A percentile compares a stretch with the other conserved stretches of the same genome.
Conservation (phyloP, 2,888 invertebrate genomes). For the Stegana nigrithorax region DNA sequence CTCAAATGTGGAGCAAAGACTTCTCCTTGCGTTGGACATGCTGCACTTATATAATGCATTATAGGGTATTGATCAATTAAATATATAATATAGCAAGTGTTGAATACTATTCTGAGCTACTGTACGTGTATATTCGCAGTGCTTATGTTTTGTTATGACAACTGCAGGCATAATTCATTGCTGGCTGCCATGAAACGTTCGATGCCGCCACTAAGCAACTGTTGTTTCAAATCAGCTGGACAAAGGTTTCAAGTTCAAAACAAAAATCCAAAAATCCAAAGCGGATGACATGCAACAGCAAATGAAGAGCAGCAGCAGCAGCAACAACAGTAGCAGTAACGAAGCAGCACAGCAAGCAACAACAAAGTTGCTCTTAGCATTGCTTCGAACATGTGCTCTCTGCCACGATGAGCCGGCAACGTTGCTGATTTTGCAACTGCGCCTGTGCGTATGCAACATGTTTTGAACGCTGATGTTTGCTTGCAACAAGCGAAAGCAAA, state of each 20-base stretch:
- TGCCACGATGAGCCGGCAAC: neutral
- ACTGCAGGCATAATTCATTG: slow-evolving; percentile 14
- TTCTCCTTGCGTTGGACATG: too few species aligned
- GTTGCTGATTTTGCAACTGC: slow-evolving; percentile 31
- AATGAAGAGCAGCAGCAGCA: slow-evolving; percentile 39
- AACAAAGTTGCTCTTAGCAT: slow-evolving; percentile 4
- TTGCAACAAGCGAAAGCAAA: slow-evolving; percentile 23
- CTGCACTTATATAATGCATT: too few species aligned
- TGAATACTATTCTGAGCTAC: too few species aligned
- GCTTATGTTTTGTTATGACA: slow-evolving; percentile 17
- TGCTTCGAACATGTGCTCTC: neutral
- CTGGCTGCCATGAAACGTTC: slow-evolving; percentile 10
- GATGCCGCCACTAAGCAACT: slow-evolving; percentile 7
- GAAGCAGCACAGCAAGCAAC: slow-evolving; percentile 37
- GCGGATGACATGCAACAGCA: too few species aligned
- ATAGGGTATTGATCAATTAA: too few species aligned
- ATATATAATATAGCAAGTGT: too few species aligned
- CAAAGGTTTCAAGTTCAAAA: slow-evolving; percentile 21
- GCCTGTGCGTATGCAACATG: slow-evolving; percentile 56
- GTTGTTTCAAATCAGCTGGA: neutral
- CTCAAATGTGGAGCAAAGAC: too few species aligned
- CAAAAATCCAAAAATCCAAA: too few species aligned
- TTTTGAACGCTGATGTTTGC: too few species aligned
- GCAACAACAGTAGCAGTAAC: too few species aligned
- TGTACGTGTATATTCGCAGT: too few species aligned